Conservation (phyloP, 2,888 invertebrate species). For the Drosophila trichaetosa region DNA sequence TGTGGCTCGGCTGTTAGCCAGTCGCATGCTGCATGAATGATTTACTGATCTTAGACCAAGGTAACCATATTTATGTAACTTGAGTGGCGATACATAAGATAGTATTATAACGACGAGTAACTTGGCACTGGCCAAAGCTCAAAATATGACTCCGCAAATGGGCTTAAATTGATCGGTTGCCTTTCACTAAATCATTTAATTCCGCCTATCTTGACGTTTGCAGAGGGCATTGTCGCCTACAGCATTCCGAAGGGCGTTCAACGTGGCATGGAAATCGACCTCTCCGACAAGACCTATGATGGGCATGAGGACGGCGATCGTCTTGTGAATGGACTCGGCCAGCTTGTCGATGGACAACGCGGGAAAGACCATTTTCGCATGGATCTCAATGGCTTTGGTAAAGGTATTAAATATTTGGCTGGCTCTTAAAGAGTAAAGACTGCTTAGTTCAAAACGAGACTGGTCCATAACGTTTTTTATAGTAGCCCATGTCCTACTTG, state of each 20-base stretch:
- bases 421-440: not conserved
- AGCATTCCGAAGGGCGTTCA: constrained; percentile 90
- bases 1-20: constrained; percentile 9
- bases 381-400: constrained; percentile 88
- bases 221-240: constrained; percentile 92
- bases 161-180: constrained; percentile 29
- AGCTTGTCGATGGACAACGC: constrained; percentile 90
- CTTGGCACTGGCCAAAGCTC: constrained; percentile 1
- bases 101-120: constrained; percentile 32
- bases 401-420: constrained; percentile 86
- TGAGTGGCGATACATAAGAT: constrained; percentile 34
- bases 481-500: constrained; percentile 18
- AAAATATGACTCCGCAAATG: constrained; percentile 45
- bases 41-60: constrained; percentile 30
- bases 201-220: constrained; percentile 18
- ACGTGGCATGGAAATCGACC: constrained; percentile 90
- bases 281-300: constrained; percentile 92
- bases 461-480: constrained; percentile 14
- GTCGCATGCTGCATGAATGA: constrained; percentile 46
- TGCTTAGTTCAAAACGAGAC: constrained; percentile 3
- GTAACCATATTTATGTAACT: constrained; percentile 25
- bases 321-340: constrained; percentile 90
- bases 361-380: constrained; percentile 91
- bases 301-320: constrained; percentile 88
- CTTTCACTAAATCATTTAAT: constrained; percentile 36